These are phyloP conservation scores for Cephus spinipes DNA, from an alignment of 2,888 invertebrate genomes.

Conservation along the genomic window DNA sequence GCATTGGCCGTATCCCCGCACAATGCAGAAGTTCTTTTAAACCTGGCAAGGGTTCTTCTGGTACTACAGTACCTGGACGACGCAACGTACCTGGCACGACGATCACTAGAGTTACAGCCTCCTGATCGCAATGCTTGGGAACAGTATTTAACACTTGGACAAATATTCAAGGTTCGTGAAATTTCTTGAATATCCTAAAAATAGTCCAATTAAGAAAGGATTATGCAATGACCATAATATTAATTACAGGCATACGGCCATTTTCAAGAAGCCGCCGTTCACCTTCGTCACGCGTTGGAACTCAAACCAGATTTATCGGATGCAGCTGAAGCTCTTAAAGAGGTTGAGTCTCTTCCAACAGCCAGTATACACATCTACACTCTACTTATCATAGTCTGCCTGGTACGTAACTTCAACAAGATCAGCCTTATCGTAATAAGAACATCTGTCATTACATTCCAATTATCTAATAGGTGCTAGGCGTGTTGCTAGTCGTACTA, in stretches of 20 bases:
- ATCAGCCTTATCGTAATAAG: constrained; percentile 1
- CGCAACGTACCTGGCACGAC: constrained; percentile 86
- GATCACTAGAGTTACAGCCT: constrained; percentile 86
- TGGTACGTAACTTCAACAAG: constrained; percentile 70
- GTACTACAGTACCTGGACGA: constrained; percentile 91
- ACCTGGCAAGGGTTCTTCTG: constrained; percentile 85
- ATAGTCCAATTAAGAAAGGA: not conserved
- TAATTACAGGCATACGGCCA: constrained; percentile 79
- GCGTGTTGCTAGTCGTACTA: constrained; percentile 85
- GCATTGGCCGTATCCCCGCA: constrained; percentile 88
- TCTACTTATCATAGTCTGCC: constrained; percentile 85
- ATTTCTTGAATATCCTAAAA: not conserved
- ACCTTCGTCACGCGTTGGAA: constrained; percentile 85
- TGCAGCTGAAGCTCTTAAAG: constrained; percentile 81
- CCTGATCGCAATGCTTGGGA: constrained; percentile 91
- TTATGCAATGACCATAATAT: not conserved
- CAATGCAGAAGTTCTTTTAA: constrained; percentile 87
- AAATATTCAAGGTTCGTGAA: constrained; percentile 79
- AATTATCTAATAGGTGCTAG: constrained; percentile 74
- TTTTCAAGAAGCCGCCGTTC: constrained; percentile 87
- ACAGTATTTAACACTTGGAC: constrained; percentile 91
- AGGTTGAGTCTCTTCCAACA: constrained; percentile 84
- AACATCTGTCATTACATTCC: not conserved
- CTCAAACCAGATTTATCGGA: constrained; percentile 88
- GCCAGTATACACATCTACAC: constrained; percentile 88